Evolutionary conservation across 2,888 invertebrate species (phyloP), one percentile per base, ranked within the genome.

Genomic region (Papilio elwesi): DNA sequence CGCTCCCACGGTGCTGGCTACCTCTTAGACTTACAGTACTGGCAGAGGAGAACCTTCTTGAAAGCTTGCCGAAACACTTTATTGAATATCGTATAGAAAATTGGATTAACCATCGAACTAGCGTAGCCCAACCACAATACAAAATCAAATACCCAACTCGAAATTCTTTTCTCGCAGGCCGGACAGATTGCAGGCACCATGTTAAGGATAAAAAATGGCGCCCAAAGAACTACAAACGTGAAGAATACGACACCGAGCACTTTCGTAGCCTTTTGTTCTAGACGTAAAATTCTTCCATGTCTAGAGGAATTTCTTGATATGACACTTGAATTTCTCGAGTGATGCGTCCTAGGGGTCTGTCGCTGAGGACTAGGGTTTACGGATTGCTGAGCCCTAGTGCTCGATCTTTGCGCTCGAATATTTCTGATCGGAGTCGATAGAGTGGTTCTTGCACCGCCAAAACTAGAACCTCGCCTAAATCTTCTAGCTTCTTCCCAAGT

Each of bases 231-330:
- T 47, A 98, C 98, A 86, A 98, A 98, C 0, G 98, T 98, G 89
- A 98, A 98, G 92, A 98, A 98, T 1, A 98, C 98, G 0, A 98
- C 97, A 5, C 98, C 98, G 26, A 98, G 92, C 6, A 98, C 99
- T 92, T 99, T 98, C 12, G 99, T 98, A 0, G 99, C 99, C 88
- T 99, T 99, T 86, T 99, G 98, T 87, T 99, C 98, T 69, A 98
- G 95, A 6, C 97, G 95, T 70, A 98, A 95, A 82, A 97, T 97
- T 74, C 97, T 94, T 0, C 97, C 97, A 83, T 97, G 97, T 0
- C 97, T 95, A 0, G 97, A 97, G 0, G 97, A 97, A 82, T 97
- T 97, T 71, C 97, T 93, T 8, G 97, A 97, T 68, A 97, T 96
- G 0, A 97, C 96, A 86, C 97, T 97, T 26, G 97, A 97, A 78